phyloP scores from a whole-genome alignment of 2,797 vertebrate species.

The Pyrocephalus nanus region DNA sequence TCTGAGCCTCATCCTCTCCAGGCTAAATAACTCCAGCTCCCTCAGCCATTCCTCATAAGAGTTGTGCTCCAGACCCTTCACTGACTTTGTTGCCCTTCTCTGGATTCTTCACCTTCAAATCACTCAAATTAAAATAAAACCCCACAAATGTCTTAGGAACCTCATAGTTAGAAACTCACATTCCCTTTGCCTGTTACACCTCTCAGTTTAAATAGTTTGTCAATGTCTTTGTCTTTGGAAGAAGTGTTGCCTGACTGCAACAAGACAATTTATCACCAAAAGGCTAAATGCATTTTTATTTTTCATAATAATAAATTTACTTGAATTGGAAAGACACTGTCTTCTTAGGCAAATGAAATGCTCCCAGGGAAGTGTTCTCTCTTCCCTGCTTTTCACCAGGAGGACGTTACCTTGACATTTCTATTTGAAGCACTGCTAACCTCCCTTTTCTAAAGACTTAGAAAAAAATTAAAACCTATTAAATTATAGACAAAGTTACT shows the following conservation, averaged over 20 bases:
- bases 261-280: not conserved
- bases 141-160: not conserved
- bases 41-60: not conserved
- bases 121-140: not conserved
- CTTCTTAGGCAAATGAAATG: not conserved
- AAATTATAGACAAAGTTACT: not conserved
- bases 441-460: not conserved
- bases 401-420: not conserved
- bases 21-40: not conserved
- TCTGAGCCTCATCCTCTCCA: not conserved
- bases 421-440: not conserved
- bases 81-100: not conserved
- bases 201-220: not conserved
- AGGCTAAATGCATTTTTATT: not conserved
- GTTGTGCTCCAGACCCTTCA: not conserved
- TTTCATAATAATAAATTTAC: not conserved
- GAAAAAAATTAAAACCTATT: not conserved
- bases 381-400: not conserved
- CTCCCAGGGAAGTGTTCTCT: not conserved
- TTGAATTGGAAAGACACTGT: not conserved
- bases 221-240: not conserved
- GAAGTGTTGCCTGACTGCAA: not conserved
- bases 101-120: not conserved
- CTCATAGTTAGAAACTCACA: not conserved
- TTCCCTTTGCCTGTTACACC: not conserved